Evolutionary conservation across 2,888 invertebrate species (phyloP).

Genomic region (Lacanobia wlatinum): DNA sequence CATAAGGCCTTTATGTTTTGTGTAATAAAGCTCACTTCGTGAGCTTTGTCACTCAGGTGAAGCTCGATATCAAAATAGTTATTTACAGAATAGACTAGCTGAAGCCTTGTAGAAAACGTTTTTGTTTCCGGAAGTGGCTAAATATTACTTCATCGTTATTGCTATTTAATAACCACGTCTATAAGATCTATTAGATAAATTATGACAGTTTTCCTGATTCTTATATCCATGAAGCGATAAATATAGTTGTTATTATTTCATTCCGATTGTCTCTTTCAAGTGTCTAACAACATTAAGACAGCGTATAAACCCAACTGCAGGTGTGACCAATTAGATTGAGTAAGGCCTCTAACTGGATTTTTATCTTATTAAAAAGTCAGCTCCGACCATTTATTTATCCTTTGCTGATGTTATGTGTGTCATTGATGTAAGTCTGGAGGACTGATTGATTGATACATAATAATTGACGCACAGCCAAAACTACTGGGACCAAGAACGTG

Average conservation of each 20-base stretch:
- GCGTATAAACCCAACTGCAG: constrained; percentile 9
- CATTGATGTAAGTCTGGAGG: constrained; percentile 9
- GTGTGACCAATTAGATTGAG: constrained; percentile 31
- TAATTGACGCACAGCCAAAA: too few species aligned
- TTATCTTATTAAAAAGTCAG: constrained; percentile 29
- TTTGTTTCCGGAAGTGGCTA: constrained; percentile 3
- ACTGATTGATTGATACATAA: too few species aligned
- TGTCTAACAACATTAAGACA: constrained; percentile 19
- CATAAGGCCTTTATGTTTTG: too few species aligned
- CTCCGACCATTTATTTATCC: neutral
- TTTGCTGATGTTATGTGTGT: neutral
- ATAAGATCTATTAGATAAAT: constrained; percentile 1
- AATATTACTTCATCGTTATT: constrained; percentile 17
- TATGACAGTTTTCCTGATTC: constrained; percentile 31
- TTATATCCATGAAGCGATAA: constrained; percentile 2
- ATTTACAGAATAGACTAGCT: too few species aligned
- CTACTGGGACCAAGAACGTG: too few species aligned
- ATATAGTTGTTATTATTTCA: constrained; percentile 18
- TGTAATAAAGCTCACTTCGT: too few species aligned
- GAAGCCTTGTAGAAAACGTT: neutral
- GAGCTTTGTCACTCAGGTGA: too few species aligned
- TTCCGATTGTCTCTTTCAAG: constrained; percentile 19
- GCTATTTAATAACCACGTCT: constrained; percentile 15
- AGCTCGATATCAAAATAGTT: too few species aligned
- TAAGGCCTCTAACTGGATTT: constrained; percentile 27